Evolutionary conservation across 2,888 invertebrate genomes (phyloP), one percentile per base, ranked within the genome.

Genomic region (Bhutanitis thaidina): DNA sequence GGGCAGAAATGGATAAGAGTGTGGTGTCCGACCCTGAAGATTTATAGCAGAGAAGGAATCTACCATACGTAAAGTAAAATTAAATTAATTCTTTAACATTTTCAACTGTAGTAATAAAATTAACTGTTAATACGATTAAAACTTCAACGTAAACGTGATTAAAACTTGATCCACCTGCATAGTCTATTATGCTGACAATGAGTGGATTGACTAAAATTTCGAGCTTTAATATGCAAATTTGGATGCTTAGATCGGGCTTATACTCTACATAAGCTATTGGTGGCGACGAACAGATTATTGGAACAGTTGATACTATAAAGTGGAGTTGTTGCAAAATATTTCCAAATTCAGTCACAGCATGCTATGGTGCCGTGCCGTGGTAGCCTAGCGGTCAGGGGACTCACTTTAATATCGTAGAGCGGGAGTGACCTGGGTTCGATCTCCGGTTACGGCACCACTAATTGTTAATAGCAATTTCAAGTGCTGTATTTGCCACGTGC

Each of bases 161-260:
- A 41, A 36, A 48, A 41, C 35, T 48, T 41, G 13, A 45, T 35
- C 45, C 36, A 41, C 41, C 41, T 37, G 36, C 40, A 45, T 30
- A 13, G 44, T 34, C 12, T 12, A 35, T 36, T 29, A 45, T 45
- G 39, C 25, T 8, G 15, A 14, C 16, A 29, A 41, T 51, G 29
- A 41, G 45, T 39, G 41, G 35, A 51, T 40, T 36, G 44, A 34
- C 40, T 45, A 41, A 45, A 51, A 51, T 51, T 53, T 44, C 40
- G 20, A 44, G 50, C 52, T 53, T 50, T 44, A 50, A 50, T 55
- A 55, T 55, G 55, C 55, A 55, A 55, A 55, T 55, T 14, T 38
- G 14, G 36, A 45, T 51, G 40, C 51, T 45, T 41, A 45, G 51
- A 40, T 45, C 16, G 30, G 14, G 40, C 40, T 45, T 45, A 51